Base-by-base conservation (phyloP, 2,888 invertebrate species). In the Eupithecia centaureata region DNA sequence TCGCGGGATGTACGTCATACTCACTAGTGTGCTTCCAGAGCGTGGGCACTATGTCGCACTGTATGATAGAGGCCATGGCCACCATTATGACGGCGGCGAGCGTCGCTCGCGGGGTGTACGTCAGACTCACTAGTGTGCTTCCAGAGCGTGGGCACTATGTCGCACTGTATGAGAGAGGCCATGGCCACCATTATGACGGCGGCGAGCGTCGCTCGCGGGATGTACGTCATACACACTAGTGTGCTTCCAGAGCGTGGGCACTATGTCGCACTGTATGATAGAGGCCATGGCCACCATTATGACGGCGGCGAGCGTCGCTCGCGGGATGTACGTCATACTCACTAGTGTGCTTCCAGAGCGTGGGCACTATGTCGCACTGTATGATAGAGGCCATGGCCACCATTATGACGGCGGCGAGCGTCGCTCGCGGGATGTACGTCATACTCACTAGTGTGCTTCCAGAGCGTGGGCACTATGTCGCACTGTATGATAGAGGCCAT, bases 151-250 rank as follows among this genome's bases (percentile, higher is more conserved):
- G 83, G 83, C 25, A 97, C 94, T 18, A 96, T 95, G 47, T 94
- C 91, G 71, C 95, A 92, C 74, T 98, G 97, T 8, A 98, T 94
- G 94, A 98, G 96, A 76, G 96, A 96, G 73, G 96, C 94, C 95
- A 99, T 98, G 27, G 98, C 98, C 35, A 97, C 95, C 73, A 98
- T 96, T 76, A 99, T 98, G 71, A 99, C 96, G 1, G 96, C 97
- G 0, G 98, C 96, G 8, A 99, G 91, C 0, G 97, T 96, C 0
- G 98, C 95, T 81, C 97, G 97, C 0, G 98, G 98, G 79, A 98
- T 97, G 88, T 95, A 98, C 84, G 95, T n/a, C n/a, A n/a, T n/a
- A 51, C 94, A 94, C 85, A 97, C 97, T 97, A 90, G 96, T 97
- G 18, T 96, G 95, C 77, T 94, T 94, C 97, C 97, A 98, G 57